Conservation (phyloP, 37 sponge, comb jelly and placozoan species). For the Mnemiopsis leidyi region DNA sequence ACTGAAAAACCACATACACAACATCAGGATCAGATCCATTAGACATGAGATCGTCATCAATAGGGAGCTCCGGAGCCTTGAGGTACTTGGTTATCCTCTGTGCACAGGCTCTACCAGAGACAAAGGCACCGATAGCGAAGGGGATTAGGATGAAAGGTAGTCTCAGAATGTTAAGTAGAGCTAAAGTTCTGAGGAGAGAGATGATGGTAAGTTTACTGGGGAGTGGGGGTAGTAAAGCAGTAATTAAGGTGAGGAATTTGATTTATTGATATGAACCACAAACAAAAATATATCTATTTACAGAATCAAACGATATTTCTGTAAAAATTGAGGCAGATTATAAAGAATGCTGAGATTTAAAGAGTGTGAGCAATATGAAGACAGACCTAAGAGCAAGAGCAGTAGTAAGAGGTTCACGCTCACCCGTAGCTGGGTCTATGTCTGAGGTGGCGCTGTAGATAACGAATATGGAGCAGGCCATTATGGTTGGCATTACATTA, state of each 20-base stretch:
- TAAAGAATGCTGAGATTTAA: too few species aligned
- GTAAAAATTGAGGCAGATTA: too few species aligned
- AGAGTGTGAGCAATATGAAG: too few species aligned
- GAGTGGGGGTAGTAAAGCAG: too few species aligned
- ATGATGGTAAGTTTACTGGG: too few species aligned
- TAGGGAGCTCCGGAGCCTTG: slow-evolving; percentile 25
- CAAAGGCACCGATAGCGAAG: slow-evolving; percentile 38
- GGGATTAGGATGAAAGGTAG: slow-evolving; percentile 49
- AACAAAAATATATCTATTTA: too few species aligned
- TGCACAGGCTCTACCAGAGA: slow-evolving; percentile 54
- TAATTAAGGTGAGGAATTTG: too few species aligned
- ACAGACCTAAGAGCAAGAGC: slow-evolving; percentile 3
- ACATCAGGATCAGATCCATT: too few species aligned
- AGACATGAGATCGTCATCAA: too few species aligned
- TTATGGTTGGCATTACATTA: slow-evolving; percentile 20
- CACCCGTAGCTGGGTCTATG: slow-evolving; percentile 20
- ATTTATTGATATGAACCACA: too few species aligned
- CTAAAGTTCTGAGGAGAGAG: slow-evolving; percentile 25
- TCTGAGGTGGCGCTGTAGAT: not conserved
- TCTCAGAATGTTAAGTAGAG: slow-evolving; percentile 25
- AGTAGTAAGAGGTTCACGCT: not conserved
- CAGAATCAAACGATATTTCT: too few species aligned
- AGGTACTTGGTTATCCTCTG: slow-evolving; percentile 58
- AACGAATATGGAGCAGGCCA: slow-evolving; percentile 60
- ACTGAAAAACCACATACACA: too few species aligned